Evolutionary conservation across 2,113 vertebrate species (phyloP).

Genomic region (Conger conger): DNA sequence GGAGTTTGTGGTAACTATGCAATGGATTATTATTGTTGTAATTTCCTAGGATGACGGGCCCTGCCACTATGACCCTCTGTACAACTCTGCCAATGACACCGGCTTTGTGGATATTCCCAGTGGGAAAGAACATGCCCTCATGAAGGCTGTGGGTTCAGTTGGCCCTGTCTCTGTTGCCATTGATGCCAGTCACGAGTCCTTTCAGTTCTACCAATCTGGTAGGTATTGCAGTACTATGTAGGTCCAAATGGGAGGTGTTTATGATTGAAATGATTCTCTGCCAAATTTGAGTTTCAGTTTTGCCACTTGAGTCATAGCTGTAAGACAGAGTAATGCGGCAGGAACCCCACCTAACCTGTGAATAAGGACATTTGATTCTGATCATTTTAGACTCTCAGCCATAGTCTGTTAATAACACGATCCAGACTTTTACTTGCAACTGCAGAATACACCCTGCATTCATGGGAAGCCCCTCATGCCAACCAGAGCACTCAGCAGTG

Average conservation of each 20-base stretch:
- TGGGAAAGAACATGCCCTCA: conserved; percentile 66
- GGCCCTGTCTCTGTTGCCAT: conserved; percentile 77
- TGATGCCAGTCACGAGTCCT: conserved; percentile 72
- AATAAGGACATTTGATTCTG: background rate
- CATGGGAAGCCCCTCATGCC: no score
- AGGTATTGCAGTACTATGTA: conserved; percentile 17
- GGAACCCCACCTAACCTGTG: background rate
- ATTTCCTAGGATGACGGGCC: conserved; percentile 64
- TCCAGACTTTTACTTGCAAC: no score
- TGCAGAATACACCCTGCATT: no score
- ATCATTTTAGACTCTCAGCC: no score
- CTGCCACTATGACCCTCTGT: conserved; percentile 67
- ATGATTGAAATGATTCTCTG: no score
- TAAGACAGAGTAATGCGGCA: background rate
- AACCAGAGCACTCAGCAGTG: no score
- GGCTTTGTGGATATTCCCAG: conserved; percentile 69
- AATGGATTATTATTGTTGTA: background rate
- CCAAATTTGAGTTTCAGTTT: no score
- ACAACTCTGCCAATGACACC: conserved; percentile 72
- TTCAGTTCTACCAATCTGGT: conserved; percentile 79
- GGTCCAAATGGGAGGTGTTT: background rate
- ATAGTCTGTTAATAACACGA: no score
- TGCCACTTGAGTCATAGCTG: background rate
- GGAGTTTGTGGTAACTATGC: background rate
- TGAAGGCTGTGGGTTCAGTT: conserved; percentile 73